These are phyloP conservation scores for Morelia viridis DNA, from an alignment of 2,797 vertebrate species.

Conservation along the genomic window DNA sequence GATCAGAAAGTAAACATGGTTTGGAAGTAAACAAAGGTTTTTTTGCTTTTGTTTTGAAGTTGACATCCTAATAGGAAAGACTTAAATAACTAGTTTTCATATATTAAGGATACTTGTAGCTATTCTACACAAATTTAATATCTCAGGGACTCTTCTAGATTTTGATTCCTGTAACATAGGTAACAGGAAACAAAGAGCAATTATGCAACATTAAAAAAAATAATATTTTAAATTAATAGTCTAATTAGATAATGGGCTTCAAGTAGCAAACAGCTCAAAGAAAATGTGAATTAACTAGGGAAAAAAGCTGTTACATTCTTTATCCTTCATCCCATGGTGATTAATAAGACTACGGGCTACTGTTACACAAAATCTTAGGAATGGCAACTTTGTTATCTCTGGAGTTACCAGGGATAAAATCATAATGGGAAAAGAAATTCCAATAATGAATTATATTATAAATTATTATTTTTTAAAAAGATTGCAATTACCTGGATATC, in stretches of 20 bases:
- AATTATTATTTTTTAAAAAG: constrained; percentile 26
- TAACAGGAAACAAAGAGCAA: background rate
- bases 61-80: background rate
- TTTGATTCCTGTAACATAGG: background rate
- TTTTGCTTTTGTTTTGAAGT: background rate
- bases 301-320: background rate
- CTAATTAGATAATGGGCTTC: background rate
- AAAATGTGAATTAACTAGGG: background rate
- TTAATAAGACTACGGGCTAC: background rate
- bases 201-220: background rate
- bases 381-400: background rate
- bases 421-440: background rate
- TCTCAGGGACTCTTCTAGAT: background rate
- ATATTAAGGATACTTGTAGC: background rate
- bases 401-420: background rate
- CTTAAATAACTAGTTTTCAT: background rate
- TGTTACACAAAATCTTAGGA: background rate
- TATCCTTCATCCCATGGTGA: background rate
- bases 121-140: background rate
- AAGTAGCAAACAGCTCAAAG: background rate
- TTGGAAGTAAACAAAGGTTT: background rate
- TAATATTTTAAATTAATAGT: background rate
- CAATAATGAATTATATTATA: background rate
- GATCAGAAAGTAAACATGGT: background rate
- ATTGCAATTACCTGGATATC: constrained; percentile 44